A percentile compares a stretch with the other conserved stretches of the same genome.
These are phyloP conservation scores for Epirrhoe alternata DNA, from an alignment of 2,888 invertebrate genomes.

Conservation along the genomic window DNA sequence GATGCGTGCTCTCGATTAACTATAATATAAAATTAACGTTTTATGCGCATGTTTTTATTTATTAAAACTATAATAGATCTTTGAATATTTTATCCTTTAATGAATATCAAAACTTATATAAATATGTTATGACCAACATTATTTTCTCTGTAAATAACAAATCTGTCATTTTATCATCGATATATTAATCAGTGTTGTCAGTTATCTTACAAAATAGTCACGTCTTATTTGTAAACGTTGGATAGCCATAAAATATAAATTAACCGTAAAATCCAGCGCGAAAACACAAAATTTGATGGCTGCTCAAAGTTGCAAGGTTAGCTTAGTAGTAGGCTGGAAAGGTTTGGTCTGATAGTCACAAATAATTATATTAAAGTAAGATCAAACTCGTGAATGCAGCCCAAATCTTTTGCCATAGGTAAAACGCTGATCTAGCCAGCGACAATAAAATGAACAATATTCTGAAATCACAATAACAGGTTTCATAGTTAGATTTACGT, in stretches of 20 bases:
- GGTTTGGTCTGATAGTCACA: slow-evolving; percentile 16
- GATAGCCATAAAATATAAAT: slow-evolving; percentile 6
- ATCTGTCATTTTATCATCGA: slow-evolving; percentile 11
- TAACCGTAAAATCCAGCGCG: neutral
- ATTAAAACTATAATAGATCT: slow-evolving; percentile 22
- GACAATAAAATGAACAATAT: neutral
- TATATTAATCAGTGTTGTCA: slow-evolving; percentile 4
- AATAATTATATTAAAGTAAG: neutral
- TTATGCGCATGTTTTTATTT: slow-evolving; percentile 27
- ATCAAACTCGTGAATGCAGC: slow-evolving; percentile 12
- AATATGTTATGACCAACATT: slow-evolving; percentile 10
- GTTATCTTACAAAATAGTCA: slow-evolving; percentile 6
- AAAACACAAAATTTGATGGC: slow-evolving; percentile 1
- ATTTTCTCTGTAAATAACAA: slow-evolving; percentile 21
- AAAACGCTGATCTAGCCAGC: neutral
- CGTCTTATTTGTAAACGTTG: slow-evolving; percentile 6
- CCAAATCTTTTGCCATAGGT: slow-evolving; percentile 6
- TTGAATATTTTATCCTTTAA: slow-evolving; percentile 11
- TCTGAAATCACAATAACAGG: neutral
- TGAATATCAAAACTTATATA: slow-evolving; percentile 5
- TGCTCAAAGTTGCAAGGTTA: slow-evolving; percentile 4
- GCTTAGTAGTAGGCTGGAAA: slow-evolving; percentile 13
- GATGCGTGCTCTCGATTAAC: slow-evolving; percentile 24
- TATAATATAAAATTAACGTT: slow-evolving; percentile 8
- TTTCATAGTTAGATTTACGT: slow-evolving; percentile 2